These are phyloP conservation scores for Protonibea diacanthus DNA, from an alignment of 2,797 vertebrate species.

Conservation along the genomic window DNA sequence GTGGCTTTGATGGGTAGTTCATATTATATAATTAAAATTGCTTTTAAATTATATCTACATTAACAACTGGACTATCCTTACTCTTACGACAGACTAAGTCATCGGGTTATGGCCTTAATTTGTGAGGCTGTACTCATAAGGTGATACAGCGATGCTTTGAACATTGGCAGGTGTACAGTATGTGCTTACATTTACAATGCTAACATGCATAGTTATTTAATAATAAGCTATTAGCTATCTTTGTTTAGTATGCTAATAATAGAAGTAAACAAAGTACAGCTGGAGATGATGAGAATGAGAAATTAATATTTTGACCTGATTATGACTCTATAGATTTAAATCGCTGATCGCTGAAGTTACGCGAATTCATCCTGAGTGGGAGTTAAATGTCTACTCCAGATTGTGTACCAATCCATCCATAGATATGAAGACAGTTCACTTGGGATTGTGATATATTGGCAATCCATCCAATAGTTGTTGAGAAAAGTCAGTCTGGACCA, in stretches of 20 bases:
- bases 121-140: background rate
- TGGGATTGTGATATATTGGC: too few relatives aligned
- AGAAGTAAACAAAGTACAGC: too few relatives aligned
- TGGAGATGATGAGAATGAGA: background rate
- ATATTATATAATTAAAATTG: background rate
- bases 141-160: too few relatives aligned
- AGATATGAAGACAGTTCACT: too few relatives aligned
- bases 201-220: background rate
- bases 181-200: background rate
- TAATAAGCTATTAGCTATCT: too few relatives aligned
- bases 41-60: background rate
- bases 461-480: too few relatives aligned
- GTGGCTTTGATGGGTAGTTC: constrained; percentile 1
- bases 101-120: background rate
- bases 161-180: too few relatives aligned
- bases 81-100: background rate
- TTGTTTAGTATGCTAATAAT: too few relatives aligned
- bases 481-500: too few relatives aligned
- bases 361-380: background rate
- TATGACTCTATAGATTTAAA: too few relatives aligned
- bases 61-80: background rate
- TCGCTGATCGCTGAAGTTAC: too few relatives aligned
- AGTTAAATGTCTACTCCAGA: background rate
- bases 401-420: background rate
- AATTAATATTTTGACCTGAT: background rate